Evolutionary conservation across 2,113 vertebrate species (phyloP).

Genomic region (Elanoides forficatus): DNA sequence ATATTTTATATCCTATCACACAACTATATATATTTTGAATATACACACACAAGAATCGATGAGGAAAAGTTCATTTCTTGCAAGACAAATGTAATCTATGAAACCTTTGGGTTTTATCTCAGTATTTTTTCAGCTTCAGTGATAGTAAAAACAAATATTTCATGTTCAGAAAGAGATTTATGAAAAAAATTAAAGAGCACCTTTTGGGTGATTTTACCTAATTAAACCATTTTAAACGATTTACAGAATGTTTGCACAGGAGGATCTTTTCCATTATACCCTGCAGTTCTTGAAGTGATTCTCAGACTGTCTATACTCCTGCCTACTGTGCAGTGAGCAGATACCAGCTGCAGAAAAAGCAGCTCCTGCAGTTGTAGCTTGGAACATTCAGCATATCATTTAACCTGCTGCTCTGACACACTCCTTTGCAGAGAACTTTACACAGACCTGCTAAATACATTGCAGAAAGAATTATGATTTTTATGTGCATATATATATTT

Average conservation of each 20-base stretch:
- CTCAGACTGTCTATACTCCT: not conserved
- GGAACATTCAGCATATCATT: not conserved
- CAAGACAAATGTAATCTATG: not conserved
- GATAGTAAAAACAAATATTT: not conserved
- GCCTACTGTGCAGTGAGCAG: not conserved
- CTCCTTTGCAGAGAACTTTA: not conserved
- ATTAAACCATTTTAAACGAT: not conserved
- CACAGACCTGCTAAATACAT: not conserved
- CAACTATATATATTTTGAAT: not conserved
- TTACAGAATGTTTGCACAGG: not conserved
- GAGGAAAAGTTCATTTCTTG: not conserved
- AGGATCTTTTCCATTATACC: not conserved
- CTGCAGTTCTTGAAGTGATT: not conserved
- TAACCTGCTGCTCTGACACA: not conserved
- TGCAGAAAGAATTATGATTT: not conserved
- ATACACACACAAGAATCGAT: not conserved
- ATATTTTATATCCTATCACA: not conserved
- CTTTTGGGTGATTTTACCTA: not conserved
- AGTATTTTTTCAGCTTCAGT: not conserved
- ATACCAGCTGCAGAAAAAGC: not conserved
- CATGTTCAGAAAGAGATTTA: not conserved
- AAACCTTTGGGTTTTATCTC: not conserved
- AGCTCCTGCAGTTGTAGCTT: not conserved
- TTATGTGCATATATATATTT: not conserved
- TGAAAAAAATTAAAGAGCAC: not conserved